Conservation (phyloP, 1,140 invertebrate species). For the Drosophila athabasca region DNA sequence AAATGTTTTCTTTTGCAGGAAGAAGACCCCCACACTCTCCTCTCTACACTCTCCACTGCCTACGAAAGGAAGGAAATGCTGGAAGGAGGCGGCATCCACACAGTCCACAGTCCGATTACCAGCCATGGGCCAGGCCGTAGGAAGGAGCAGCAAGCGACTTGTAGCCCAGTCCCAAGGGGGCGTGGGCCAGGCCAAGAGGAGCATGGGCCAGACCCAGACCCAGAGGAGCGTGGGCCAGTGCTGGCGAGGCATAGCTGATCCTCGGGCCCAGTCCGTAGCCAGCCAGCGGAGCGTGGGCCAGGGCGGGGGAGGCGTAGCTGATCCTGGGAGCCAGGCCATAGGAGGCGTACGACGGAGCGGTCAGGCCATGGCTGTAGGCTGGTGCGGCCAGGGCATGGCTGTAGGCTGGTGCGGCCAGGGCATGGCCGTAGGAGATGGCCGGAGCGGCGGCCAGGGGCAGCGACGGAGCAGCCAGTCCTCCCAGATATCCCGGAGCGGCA, state of each 20-base stretch:
- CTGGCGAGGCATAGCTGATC: constrained; percentile 28
- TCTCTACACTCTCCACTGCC: neutral
- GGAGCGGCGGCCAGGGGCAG: constrained; percentile 49
- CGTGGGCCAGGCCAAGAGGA: constrained; percentile 30
- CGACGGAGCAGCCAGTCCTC: constrained; percentile 39
- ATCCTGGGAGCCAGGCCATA: constrained; percentile 51
- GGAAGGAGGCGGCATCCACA: neutral
- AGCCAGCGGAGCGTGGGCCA: constrained; percentile 38
- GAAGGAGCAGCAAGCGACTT: constrained; percentile 29
- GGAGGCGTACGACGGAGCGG: constrained; percentile 42
- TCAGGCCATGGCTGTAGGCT: constrained; percentile 41
- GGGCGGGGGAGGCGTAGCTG: constrained; percentile 55
- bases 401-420: constrained; percentile 55
- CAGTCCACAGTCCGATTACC: constrained; percentile 41
- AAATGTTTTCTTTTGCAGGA: constrained; percentile 14
- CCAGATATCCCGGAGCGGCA: constrained; percentile 75
- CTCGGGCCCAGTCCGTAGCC: constrained; percentile 34
- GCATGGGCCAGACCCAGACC: constrained; percentile 4
- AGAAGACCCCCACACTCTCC: neutral
- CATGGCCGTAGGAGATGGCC: constrained; percentile 46
- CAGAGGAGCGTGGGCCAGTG: constrained; percentile 1
- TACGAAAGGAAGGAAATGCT: constrained; percentile 30
- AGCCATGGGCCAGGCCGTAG: constrained; percentile 71
- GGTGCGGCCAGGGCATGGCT: constrained; percentile 48
- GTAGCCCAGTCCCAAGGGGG: constrained; percentile 23